Evolutionary conservation across 2,797 vertebrate species (phyloP).

Genomic region (Dryobates pubescens): DNA sequence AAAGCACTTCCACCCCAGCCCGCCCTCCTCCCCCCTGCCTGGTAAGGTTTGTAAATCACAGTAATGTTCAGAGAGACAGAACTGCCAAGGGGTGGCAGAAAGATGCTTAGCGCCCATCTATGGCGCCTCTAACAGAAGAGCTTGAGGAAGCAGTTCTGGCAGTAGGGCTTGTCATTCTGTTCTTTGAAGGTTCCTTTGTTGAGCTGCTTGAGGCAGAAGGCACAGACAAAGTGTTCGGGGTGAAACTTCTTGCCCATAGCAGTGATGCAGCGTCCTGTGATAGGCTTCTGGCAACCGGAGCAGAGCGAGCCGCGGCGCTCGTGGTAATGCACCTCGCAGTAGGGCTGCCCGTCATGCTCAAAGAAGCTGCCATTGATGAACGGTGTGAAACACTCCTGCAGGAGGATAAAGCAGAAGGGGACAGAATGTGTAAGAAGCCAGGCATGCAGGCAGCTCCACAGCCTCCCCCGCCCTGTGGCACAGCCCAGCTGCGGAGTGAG

Average conservation of each 20-base stretch:
- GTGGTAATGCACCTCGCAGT: slow-evolving; percentile 98
- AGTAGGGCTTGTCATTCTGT: slow-evolving; percentile 99
- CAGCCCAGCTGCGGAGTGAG: neutral
- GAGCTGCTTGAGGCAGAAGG: slow-evolving; percentile 98
- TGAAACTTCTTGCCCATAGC: slow-evolving; percentile 99
- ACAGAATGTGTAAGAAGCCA: neutral
- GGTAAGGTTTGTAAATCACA: slow-evolving; percentile 59
- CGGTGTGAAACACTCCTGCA: slow-evolving; percentile 96
- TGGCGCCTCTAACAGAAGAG: slow-evolving; percentile 89
- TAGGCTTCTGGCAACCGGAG: slow-evolving; percentile 98
- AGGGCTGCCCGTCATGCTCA: slow-evolving; percentile 96
- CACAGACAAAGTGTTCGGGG: slow-evolving; percentile 98
- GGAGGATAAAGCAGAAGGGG: slow-evolving; percentile 19
- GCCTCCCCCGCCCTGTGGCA: neutral
- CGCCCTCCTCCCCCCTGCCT: slow-evolving; percentile 34
- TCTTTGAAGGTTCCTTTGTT: slow-evolving; percentile 99
- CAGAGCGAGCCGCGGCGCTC: slow-evolving; percentile 95
- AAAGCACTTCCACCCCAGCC: neutral
- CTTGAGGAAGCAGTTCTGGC: slow-evolving; percentile 97
- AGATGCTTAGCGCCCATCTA: slow-evolving; percentile 35
- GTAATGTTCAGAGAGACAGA: slow-evolving; percentile 51
- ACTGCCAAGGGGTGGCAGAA: slow-evolving; percentile 44
- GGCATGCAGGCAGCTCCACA: neutral
- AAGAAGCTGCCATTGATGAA: slow-evolving; percentile 98
- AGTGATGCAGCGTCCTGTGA: slow-evolving; percentile 98